Conservation (phyloP, 2,113 vertebrate species). For the Eurystomus gularis region DNA sequence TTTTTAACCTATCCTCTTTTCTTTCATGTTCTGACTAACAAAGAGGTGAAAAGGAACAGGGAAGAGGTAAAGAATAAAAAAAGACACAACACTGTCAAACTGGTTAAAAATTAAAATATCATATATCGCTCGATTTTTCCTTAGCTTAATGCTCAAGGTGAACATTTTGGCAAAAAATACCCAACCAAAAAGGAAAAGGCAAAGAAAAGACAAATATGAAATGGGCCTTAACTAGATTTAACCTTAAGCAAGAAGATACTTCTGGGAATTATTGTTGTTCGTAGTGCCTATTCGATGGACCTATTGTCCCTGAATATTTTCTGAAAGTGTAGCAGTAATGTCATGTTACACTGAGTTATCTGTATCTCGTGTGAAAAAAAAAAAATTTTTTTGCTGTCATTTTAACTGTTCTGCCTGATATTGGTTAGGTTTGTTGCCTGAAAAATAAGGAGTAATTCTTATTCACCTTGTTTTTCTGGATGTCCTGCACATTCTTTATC, state of each 20-base stretch:
- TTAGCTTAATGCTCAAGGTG: neutral
- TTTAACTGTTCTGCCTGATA: neutral
- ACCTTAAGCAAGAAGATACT: neutral
- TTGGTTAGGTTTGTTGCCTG: neutral
- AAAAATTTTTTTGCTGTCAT: too few species aligned
- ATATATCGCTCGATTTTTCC: neutral
- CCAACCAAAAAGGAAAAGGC: too few species aligned
- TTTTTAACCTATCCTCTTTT: neutral
- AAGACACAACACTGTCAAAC: neutral
- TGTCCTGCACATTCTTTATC: neutral
- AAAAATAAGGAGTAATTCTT: neutral
- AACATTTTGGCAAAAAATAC: neutral
- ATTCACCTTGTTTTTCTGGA: neutral
- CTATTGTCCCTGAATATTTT: neutral
- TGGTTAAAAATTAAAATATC: neutral
- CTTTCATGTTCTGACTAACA: neutral
- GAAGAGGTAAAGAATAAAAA: neutral
- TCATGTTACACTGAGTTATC: neutral
- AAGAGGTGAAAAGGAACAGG: neutral
- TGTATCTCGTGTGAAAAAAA: accelerated
- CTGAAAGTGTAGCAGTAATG: neutral
- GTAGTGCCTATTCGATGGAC: neutral
- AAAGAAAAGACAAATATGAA: neutral
- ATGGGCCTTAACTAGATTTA: neutral
- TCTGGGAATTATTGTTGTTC: neutral